Evolutionary conservation across 2,888 invertebrate genomes (phyloP), one percentile per base, ranked within the genome.

Genomic region (Clepsis dumicolana): DNA sequence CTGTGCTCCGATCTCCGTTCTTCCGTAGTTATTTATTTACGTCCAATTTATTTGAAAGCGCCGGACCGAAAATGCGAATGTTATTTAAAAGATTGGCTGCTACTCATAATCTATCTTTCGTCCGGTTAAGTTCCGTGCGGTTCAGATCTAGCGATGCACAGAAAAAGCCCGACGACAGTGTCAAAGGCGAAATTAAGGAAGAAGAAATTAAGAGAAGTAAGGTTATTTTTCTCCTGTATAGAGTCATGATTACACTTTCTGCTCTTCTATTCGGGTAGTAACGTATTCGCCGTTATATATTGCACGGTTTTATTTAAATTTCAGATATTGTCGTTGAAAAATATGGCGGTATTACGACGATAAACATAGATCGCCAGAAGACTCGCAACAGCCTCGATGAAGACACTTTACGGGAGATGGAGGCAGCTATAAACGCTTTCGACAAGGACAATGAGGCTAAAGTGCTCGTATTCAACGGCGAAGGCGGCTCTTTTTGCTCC

Each of bases 401-500:
- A 32, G 90, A 88, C 1, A 97, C 97, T 2, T 95, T 97, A 0
- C 82, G 90, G 29, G 93, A 96, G 76, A 94, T 99, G 18, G 94
- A 94, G 3, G 93, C 94, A 32, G 98, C 97, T 0, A 95, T 99
- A 61, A 91, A 95, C 71, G 91, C 94, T 16, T 99, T 98, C 88
- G 98, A 99, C 74, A 94, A 95, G 32, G 97, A 98, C 82, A 87
- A 94, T 0, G 89, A 94, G 0, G 93, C 96, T 0, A 90, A 94
- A 71, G 96, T 96, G 4, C 97, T 96, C 7, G 96, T 99, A 1
- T 90, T 99, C 1, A 95, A 98, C 85, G 99, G 99, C 7, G 95
- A 96, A 79, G 98, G 98, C n/a, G 98, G 98, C 0, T 97, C 96
- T 66, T 99, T 99, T 87, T 98, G 98, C 87, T 96, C 98, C 2